Evolutionary conservation across 2,113 vertebrate genomes (phyloP), one percentile per base, ranked within the genome.

Genomic region (Rhabdornis inornatus): DNA sequence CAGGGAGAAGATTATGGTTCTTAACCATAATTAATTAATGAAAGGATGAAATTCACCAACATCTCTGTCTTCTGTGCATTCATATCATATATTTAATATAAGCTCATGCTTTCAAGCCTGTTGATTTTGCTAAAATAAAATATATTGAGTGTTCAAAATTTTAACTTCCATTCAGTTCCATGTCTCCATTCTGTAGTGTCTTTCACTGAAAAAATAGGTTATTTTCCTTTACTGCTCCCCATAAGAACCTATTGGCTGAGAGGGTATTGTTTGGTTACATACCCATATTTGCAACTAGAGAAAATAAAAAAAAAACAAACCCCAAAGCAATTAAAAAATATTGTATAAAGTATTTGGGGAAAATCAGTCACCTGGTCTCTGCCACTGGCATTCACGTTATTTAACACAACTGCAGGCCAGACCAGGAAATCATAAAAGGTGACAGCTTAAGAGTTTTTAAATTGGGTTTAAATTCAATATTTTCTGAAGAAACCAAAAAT

Each of bases 1-100:
- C 24, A 47, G 30, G 11, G 13, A 6, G 8, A 45, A 5, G 6
- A 47, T 56, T 77, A 53, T 15, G n/a, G 16, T 40, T 84, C 45
- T 69, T 37, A 40, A 61, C 4, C 6, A 49, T 61, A 35, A 47
- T 59, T 65, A 75, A 50, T 57, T 14, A 50, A 31, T 33, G 63
- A 53, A 25, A 68, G 44, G 9, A 71, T 70, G 15, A 75, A 78
- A 68, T 24, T 59, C 22, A 25, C 19, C 15, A 71, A 64, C 30
- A 59, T 3, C 14, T 19, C 4, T 45, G 22, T 61, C 50, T 52
- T 59, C 33, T 52, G 39, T 0, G 1, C 11, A 56, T 39, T 69
- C 17, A 7, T 31, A 10, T 7, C 0, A 1, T 8, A 8, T 47
- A 44, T 61, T 83, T 65, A 31, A 22, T 49, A 49, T 1, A 0